Base-by-base conservation (phyloP, 1,140 invertebrate genomes). In the Formica exsecta region DNA sequence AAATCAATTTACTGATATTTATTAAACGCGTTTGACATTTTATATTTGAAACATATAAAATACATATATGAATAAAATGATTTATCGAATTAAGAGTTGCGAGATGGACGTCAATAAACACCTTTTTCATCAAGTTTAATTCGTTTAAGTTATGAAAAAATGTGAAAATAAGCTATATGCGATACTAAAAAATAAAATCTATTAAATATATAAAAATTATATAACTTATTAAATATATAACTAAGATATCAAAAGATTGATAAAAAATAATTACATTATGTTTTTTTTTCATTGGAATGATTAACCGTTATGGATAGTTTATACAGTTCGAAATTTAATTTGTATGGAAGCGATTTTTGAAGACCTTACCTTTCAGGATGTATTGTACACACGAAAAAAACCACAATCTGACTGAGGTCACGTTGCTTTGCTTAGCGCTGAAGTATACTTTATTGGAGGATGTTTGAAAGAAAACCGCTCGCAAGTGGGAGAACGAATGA, bases 71-170 rank as follows among this genome's bases (percentile, higher is more conserved):
- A 41, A 51, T 51, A 51, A 38, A 44, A 29, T 59, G 7, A 81
- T 41, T 71, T 57, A 59, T 81, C 3, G n/a, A 81, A 81, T 81
- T 71, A 41, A 32, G 19, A 81, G 38, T 81, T 44, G 11, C 2
- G 51, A 36, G 19, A 44, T 11, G 22, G 2, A 22, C 7, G 9
- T 71, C 48, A 57, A 79, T 22, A 79, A 11, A 66, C 7, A 13
- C 7, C 19, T 73, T 71, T 71, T 41, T 71, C n/a, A 44, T 81
- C 44, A 22, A 41, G 25, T 66, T 79, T 68, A 32, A 66, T 1
- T 48, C 25, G n/a, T 79, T 32, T 81, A 25, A 81, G 19, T 44
- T 80, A 68, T 32, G 22, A 80, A 71, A 59, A 51, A 66, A 66
- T n/a, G 29, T 73, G 16, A 29, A 81, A 59, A 62, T 44, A 80